phyloP scores from a whole-genome alignment of 2,113 vertebrate species.

The Eulemur rufifrons region DNA sequence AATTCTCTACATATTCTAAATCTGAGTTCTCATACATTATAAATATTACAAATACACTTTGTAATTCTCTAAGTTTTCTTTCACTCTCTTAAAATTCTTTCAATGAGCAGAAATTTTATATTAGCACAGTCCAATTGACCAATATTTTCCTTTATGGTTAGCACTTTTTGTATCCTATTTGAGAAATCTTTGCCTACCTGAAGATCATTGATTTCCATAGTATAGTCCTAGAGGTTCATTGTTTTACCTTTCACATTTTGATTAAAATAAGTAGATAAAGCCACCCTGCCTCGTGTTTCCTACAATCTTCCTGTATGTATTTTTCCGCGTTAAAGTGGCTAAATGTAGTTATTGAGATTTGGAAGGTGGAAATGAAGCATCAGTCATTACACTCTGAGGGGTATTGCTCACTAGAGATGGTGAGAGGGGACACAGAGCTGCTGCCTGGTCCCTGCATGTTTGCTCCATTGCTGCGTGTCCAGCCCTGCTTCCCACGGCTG shows the following conservation, averaged over 20 bases:
- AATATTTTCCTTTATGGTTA: not conserved
- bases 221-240: no score
- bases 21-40: not conserved
- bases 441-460: fast-evolving
- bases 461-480: no score
- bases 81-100: not conserved
- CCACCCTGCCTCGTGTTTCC: not conserved
- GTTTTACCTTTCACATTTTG: not conserved
- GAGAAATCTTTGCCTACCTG: not conserved
- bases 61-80: not conserved
- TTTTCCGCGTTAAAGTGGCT: not conserved
- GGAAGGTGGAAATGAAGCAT: not conserved
- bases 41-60: not conserved
- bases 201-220: not conserved
- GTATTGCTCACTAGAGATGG: not conserved
- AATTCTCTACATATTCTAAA: not conserved
- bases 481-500: not conserved
- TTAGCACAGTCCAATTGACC: not conserved
- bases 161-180: not conserved
- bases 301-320: not conserved
- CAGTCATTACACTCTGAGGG: no score
- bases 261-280: not conserved
- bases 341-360: not conserved
- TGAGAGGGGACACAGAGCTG: not conserved
- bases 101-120: not conserved